Conservation (phyloP, 1,140 invertebrate species). For the Solen grandis region DNA sequence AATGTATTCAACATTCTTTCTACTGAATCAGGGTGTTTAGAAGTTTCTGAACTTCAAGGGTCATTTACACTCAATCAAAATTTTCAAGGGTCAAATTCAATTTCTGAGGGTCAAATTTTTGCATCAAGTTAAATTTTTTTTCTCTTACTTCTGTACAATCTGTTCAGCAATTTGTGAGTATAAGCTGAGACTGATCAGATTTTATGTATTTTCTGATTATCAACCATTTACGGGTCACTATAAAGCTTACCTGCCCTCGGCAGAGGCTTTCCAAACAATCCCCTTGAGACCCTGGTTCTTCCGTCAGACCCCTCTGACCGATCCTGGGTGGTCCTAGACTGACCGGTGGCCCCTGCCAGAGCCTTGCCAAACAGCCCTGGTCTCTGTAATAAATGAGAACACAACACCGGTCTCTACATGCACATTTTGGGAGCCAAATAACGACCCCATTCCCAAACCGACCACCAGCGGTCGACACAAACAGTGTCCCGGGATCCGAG, state of each 20-base stretch:
- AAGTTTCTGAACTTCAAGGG: neutral
- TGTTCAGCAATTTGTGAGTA: neutral
- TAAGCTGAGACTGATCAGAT: neutral
- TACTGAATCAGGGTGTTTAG: neutral
- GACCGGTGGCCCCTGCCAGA: neutral
- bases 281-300: neutral
- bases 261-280: conserved; percentile 6
- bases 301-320: neutral
- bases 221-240: neutral
- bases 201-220: neutral
- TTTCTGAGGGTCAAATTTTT: neutral
- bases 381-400: too few relatives aligned
- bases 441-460: neutral
- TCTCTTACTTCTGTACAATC: neutral
- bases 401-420: neutral
- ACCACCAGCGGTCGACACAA: neutral
- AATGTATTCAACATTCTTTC: too few relatives aligned
- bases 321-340: neutral
- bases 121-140: neutral
- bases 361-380: neutral
- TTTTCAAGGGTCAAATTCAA: neutral
- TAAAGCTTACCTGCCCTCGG: neutral
- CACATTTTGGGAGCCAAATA: neutral
- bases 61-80: neutral
- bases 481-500: too few relatives aligned